Percentiles rank a stretch among this genome's conserved stretches.
phyloP scores from a whole-genome alignment of 1,140 invertebrate species.

The Penaeus vannamei region DNA sequence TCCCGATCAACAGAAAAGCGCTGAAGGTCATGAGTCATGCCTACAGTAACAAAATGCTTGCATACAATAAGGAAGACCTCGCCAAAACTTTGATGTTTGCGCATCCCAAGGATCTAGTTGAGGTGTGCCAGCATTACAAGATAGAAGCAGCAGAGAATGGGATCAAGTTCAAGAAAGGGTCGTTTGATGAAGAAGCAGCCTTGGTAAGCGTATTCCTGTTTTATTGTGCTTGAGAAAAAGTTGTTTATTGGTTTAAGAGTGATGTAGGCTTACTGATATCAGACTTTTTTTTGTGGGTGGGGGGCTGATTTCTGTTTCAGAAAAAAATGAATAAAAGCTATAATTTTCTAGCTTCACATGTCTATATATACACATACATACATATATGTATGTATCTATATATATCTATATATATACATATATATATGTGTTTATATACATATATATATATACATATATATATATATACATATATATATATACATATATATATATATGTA shows the following conservation, averaged over 20 bases:
- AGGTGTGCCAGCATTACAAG: slow-evolving; percentile 1
- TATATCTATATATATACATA: no score
- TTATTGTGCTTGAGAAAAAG: not conserved
- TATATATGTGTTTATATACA: no score
- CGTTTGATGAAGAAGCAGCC: slow-evolving; percentile 4
- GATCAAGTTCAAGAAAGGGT: not conserved
- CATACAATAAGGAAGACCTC: slow-evolving; percentile 3
- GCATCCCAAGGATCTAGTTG: not conserved
- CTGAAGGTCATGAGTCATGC: not conserved
- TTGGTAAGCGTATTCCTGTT: not conserved
- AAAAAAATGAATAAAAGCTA: no score
- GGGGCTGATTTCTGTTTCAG: no score
- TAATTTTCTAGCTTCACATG: no score
- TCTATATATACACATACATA: no score
- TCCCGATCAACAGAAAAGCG: not conserved
- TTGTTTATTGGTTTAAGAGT: not conserved
- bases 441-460: no score
- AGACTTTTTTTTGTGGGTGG: no score
- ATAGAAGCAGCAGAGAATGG: not conserved
- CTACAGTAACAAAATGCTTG: not conserved
- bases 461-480: no score
- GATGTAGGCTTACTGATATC: no score
- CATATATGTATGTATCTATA: no score
- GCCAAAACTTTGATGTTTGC: not conserved
- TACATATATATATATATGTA: no score